Percentiles rank a stretch among this genome's conserved stretches.
Evolutionary conservation across 2,113 vertebrate genomes (phyloP).

Genomic region (Entelurus aequoreus): DNA sequence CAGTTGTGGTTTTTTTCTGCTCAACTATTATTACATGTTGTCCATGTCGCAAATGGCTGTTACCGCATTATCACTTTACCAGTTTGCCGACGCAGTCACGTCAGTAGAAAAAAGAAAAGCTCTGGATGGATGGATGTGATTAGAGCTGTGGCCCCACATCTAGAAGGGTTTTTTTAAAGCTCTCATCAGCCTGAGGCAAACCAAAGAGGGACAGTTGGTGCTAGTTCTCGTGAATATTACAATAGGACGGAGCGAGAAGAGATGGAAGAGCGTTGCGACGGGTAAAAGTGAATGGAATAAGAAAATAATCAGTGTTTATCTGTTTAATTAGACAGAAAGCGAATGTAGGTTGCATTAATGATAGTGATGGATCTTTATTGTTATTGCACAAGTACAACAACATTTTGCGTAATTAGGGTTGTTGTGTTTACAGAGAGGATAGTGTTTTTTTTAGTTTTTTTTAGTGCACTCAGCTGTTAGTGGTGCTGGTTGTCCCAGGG

Average conservation of each 20-base stretch:
- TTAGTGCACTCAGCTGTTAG: conserved; percentile 36
- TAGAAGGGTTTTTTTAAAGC: conserved; percentile 36
- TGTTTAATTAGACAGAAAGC: background rate
- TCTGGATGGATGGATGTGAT: conserved; percentile 5
- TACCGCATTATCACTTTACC: too few relatives aligned
- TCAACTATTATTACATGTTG: background rate
- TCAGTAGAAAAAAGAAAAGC: background rate
- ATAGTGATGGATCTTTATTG: too few relatives aligned
- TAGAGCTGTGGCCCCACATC: conserved; percentile 6
- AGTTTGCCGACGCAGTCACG: background rate
- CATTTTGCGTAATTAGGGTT: background rate
- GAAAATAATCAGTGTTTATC: background rate
- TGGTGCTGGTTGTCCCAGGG: conserved; percentile 54
- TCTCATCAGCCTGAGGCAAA: conserved; percentile 20
- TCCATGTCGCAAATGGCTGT: background rate
- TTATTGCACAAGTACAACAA: too few relatives aligned
- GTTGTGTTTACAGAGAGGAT: background rate
- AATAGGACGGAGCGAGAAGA: conserved; percentile 2
- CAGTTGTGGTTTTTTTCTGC: conserved; percentile 1
- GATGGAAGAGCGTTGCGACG: conserved; percentile 11
- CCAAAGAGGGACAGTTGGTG: background rate
- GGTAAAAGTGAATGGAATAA: conserved; percentile 3
- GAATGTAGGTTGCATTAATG: conserved; percentile 1
- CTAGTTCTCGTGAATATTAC: conserved; percentile 25
- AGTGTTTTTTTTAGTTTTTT: conserved; percentile 45